Percentiles rank a stretch among this genome's conserved stretches.
These are phyloP conservation scores for Crocallis elinguaria DNA, from an alignment of 2,888 invertebrate species.

Conservation along the genomic window DNA sequence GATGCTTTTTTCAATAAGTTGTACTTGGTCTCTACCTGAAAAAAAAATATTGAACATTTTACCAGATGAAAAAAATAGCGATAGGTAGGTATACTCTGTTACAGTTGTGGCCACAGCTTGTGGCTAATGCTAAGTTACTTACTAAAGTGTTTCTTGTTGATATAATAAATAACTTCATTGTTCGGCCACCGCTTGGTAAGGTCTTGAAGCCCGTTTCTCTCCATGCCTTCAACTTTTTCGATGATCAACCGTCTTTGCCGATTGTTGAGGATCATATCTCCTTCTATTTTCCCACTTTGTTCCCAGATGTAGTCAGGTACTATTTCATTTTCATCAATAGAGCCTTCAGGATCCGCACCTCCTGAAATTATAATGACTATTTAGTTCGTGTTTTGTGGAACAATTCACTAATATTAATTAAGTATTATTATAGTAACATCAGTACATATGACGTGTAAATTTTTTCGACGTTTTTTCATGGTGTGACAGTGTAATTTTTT, in stretches of 20 bases:
- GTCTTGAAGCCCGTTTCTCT: slow-evolving; percentile 75
- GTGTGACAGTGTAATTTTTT: too few species aligned
- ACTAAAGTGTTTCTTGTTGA: slow-evolving; percentile 78
- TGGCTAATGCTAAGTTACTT: too few species aligned
- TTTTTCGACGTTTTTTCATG: too few species aligned
- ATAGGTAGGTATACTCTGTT: too few species aligned
- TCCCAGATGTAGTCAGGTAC: slow-evolving; percentile 78
- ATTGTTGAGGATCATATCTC: slow-evolving; percentile 79
- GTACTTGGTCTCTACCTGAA: slow-evolving; percentile 71
- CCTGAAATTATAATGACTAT: slow-evolving; percentile 45
- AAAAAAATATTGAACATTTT: slow-evolving; percentile 24
- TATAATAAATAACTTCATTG: slow-evolving; percentile 75
- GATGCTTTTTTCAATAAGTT: slow-evolving; percentile 76
- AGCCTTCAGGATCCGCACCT: slow-evolving; percentile 58
- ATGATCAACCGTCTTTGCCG: slow-evolving; percentile 73
- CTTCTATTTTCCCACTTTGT: slow-evolving; percentile 81
- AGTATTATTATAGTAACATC: too few species aligned
- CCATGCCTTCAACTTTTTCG: slow-evolving; percentile 72
- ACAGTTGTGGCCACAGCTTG: too few species aligned
- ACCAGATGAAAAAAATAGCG: neutral
- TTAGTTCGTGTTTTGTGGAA: too few species aligned
- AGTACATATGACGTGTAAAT: too few species aligned
- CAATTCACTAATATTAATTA: too few species aligned
- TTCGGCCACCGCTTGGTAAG: slow-evolving; percentile 78
- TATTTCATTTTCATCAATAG: slow-evolving; percentile 64